A percentile compares a stretch with the other conserved stretches of the same genome.
Evolutionary conservation across 1,140 invertebrate species (phyloP).

Genomic region (Scaptomyza montana): DNA sequence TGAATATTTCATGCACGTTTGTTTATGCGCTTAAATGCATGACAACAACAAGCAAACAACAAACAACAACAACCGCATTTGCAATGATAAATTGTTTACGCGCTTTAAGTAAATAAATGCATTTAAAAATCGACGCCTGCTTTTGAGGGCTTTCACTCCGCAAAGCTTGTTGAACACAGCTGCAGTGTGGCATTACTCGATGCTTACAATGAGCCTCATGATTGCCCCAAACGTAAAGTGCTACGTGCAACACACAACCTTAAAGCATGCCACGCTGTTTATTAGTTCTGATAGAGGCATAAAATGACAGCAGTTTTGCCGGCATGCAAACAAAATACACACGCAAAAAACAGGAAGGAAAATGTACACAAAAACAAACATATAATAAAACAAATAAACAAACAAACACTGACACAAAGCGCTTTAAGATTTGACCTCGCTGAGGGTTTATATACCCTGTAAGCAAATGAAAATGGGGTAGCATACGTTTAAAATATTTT

Average conservation of each 20-base stretch:
- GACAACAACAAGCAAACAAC: neutral
- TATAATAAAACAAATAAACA: conserved; percentile 24
- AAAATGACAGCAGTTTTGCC: conserved; percentile 44
- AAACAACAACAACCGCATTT: conserved; percentile 8
- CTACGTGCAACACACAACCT: neutral
- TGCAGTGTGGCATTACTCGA: conserved; percentile 9
- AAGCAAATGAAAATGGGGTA: conserved; percentile 1
- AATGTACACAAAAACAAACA: conserved; percentile 13
- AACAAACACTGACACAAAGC: conserved; percentile 67
- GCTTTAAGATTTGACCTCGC: conserved; percentile 69
- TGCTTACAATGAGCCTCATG: conserved; percentile 18
- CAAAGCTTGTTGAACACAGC: conserved; percentile 4
- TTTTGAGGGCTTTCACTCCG: conserved; percentile 3
- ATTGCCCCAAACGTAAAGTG: neutral
- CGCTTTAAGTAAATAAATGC: conserved; percentile 70
- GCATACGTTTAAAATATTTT: too few relatives aligned
- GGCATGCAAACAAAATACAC: conserved; percentile 8
- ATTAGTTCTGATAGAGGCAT: conserved; percentile 78
- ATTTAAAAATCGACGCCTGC: conserved; percentile 39
- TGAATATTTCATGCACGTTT: conserved; percentile 68
- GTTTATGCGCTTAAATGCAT: conserved; percentile 54
- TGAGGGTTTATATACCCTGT: conserved; percentile 38
- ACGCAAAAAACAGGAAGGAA: conserved; percentile 11
- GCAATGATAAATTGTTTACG: conserved; percentile 72
- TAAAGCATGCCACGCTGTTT: conserved; percentile 41